phyloP scores from a whole-genome alignment of 2,113 vertebrate species.

The Calyptommatus sinebrachiatus region DNA sequence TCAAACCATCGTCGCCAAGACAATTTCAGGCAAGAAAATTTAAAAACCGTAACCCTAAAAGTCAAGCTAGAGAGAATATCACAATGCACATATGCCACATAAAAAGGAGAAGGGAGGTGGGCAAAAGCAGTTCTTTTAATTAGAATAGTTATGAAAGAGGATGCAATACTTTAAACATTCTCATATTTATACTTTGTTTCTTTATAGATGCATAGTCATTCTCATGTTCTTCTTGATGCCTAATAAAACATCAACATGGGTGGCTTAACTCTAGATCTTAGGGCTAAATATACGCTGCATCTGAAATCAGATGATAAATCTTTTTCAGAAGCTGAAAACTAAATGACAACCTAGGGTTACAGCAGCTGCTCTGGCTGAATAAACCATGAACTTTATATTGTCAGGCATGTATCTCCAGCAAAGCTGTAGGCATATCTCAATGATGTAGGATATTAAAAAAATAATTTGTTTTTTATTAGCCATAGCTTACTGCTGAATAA shows the following conservation, averaged over 20 bases:
- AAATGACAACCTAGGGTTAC: constrained; percentile 48
- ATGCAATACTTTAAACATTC: neutral
- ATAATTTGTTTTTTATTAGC: constrained; percentile 59
- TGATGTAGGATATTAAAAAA: constrained; percentile 54
- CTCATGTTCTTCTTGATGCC: neutral
- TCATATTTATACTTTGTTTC: constrained; percentile 27
- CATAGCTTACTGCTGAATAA: constrained; percentile 44
- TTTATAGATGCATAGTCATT: neutral
- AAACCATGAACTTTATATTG: constrained; percentile 63
- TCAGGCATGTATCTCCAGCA: constrained; percentile 39
- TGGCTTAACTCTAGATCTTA: constrained; percentile 47
- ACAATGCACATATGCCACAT: neutral
- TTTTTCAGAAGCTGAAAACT: constrained; percentile 58
- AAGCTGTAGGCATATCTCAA: constrained; percentile 45
- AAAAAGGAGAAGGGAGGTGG: neutral
- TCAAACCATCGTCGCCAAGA: no score
- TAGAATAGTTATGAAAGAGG: neutral
- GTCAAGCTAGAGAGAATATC: neutral
- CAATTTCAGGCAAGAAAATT: neutral
- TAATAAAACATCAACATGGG: constrained; percentile 9
- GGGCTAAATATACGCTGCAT: constrained; percentile 44
- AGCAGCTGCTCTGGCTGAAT: constrained; percentile 57
- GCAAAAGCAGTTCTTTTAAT: neutral
- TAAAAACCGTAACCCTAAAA: neutral
- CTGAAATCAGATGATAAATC: constrained; percentile 54